Evolutionary conservation across 2,888 invertebrate species (phyloP).

Genomic region (Sipha maydis): DNA sequence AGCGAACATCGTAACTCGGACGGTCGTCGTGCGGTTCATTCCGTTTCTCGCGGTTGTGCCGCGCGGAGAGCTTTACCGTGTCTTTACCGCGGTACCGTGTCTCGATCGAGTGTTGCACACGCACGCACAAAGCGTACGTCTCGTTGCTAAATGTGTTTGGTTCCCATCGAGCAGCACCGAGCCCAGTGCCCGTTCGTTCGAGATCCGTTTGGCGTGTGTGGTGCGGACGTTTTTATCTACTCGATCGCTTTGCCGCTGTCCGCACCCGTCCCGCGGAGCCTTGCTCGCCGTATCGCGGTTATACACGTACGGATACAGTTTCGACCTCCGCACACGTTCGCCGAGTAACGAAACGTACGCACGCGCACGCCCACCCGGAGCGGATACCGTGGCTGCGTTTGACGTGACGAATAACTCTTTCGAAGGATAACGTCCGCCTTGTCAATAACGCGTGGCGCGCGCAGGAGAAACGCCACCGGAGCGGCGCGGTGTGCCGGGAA

Average conservation of each 20-base stretch:
- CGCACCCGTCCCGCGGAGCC: too few species aligned
- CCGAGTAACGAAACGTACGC: neutral
- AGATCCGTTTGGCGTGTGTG: neutral
- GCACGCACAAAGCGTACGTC: too few species aligned
- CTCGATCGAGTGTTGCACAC: neutral
- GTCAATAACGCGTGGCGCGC: neutral
- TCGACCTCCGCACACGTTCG: slow-evolving; percentile 7
- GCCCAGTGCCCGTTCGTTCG: neutral
- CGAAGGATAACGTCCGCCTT: neutral
- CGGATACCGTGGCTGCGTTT: neutral
- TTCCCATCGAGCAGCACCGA: neutral
- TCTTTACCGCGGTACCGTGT: too few species aligned
- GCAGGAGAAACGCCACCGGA: too few species aligned
- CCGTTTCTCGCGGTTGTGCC: neutral
- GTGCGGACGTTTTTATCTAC: slow-evolving; percentile 28
- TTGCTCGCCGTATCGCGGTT: too few species aligned
- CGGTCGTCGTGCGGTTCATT: slow-evolving; percentile 33
- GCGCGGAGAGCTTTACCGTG: slow-evolving; percentile 8
- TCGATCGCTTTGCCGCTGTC: slow-evolving; percentile 1
- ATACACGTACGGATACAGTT: neutral
- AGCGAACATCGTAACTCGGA: neutral
- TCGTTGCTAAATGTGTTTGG: neutral
- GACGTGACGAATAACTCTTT: slow-evolving; percentile 52
- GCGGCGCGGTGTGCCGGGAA: neutral
- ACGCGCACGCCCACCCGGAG: neutral